These are phyloP conservation scores for Pyrochroa serraticornis DNA, from an alignment of 2,888 invertebrate species.

Conservation along the genomic window DNA sequence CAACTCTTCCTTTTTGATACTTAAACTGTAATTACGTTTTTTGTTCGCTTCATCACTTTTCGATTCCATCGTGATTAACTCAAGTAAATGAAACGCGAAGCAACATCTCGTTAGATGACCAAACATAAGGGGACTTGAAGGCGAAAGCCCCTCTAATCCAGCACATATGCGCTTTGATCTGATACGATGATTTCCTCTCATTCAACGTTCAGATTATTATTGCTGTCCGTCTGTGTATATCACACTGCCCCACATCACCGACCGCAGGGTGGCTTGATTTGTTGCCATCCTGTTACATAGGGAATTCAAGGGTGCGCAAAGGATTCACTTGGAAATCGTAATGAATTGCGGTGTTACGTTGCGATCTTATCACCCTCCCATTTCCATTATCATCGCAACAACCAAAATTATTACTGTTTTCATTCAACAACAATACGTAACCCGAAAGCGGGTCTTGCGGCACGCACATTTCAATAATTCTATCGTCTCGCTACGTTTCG, in stretches of 20 bases:
- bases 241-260: conserved; percentile 26
- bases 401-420: background rate
- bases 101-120: conserved; percentile 1
- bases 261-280: conserved; percentile 41
- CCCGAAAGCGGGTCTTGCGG: no score
- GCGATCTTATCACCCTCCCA: conserved; percentile 24
- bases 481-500: no score
- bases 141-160: conserved; percentile 40
- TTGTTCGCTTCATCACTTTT: background rate
- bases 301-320: conserved; percentile 40
- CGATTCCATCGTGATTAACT: conserved; percentile 22
- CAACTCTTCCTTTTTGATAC: no score
- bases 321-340: conserved; percentile 43
- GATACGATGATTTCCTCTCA: conserved; percentile 46
- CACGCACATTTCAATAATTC: no score
- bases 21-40: no score
- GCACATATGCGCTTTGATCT: conserved; percentile 52
- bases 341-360: conserved; percentile 46
- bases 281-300: conserved; percentile 40
- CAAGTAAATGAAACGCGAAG: conserved; percentile 27
- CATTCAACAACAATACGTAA: no score
- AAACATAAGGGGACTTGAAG: conserved; percentile 8
- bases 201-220: conserved; percentile 47
- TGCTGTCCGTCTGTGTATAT: conserved; percentile 39
- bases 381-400: conserved; percentile 19